phyloP scores from a whole-genome alignment of 2,888 invertebrate species.

The Auanema sp. region DNA sequence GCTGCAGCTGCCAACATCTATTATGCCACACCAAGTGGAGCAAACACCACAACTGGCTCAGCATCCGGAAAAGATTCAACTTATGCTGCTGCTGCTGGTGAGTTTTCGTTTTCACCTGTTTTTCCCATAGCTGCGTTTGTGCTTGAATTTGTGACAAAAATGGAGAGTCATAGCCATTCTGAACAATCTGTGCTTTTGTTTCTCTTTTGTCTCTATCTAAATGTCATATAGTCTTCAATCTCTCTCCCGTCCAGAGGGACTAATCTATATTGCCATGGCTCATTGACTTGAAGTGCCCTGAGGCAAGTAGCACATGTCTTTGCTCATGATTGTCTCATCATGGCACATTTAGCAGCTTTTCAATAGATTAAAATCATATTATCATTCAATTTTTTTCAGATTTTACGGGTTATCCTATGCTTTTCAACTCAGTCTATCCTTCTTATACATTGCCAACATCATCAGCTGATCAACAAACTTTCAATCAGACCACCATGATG shows the following conservation, averaged over 20 bases:
- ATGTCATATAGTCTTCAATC: slow-evolving; percentile 11
- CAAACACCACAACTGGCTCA: too few relatives aligned
- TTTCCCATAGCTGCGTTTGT: slow-evolving; percentile 11
- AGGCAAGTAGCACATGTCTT: slow-evolving; percentile 1
- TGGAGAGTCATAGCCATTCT: slow-evolving; percentile 16
- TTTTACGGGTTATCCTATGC: slow-evolving; percentile 27
- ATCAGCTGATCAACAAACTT: slow-evolving; percentile 11
- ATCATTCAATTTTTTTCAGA: background rate
- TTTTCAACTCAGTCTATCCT: slow-evolving; percentile 31
- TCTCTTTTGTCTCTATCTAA: slow-evolving; percentile 13
- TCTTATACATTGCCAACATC: slow-evolving; percentile 14
- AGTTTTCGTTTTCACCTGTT: too few relatives aligned
- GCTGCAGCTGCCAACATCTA: slow-evolving; percentile 16
- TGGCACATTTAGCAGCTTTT: background rate
- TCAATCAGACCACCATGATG: slow-evolving; percentile 26
- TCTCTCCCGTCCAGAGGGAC: slow-evolving; percentile 2
- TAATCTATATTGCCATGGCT: background rate
- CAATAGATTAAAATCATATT: background rate
- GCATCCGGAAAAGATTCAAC: too few relatives aligned
- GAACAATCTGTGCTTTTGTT: slow-evolving; percentile 18
- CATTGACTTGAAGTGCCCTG: slow-evolving; percentile 4
- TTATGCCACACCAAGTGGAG: slow-evolving; percentile 16
- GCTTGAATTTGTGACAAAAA: too few relatives aligned
- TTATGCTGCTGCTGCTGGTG: too few relatives aligned
- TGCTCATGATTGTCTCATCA: slow-evolving; percentile 2